Conservation (phyloP, 2,888 invertebrate species). For the Sabatieria punctata region DNA sequence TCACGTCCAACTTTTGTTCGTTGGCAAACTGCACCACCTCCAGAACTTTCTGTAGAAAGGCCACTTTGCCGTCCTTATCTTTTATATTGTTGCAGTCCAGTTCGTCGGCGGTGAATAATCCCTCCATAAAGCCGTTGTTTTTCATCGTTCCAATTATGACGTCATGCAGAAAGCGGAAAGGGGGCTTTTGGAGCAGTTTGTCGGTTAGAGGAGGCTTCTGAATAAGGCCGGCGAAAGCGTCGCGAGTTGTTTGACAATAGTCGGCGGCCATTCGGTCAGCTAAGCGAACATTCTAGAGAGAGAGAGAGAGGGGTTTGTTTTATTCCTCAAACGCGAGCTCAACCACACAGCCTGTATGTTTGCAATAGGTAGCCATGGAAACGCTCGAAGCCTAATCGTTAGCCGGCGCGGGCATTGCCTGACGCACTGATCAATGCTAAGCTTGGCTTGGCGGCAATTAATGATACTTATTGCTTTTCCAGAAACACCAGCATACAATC, state of each 20-base stretch:
- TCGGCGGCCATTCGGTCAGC: no score
- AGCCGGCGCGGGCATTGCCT: no score
- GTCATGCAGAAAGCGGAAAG: slow-evolving; percentile 90
- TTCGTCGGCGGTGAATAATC: slow-evolving; percentile 42
- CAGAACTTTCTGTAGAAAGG: slow-evolving; percentile 63
- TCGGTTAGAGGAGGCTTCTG: slow-evolving; percentile 80
- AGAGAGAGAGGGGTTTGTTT: no score
- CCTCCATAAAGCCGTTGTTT: not conserved
- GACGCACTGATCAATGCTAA: no score
- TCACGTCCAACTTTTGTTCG: slow-evolving; percentile 48
- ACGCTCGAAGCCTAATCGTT: no score
- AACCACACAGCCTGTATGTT: no score
- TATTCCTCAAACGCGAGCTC: no score
- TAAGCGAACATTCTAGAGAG: no score
- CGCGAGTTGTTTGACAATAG: slow-evolving; percentile 13
- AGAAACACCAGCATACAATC: no score
- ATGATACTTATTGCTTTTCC: no score
- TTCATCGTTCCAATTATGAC: slow-evolving; percentile 46
- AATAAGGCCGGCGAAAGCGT: slow-evolving; percentile 53
- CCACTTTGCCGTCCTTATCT: slow-evolving; percentile 74
- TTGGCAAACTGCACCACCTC: slow-evolving; percentile 49
- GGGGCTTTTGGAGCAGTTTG: slow-evolving; percentile 76
- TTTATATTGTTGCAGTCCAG: slow-evolving; percentile 69
- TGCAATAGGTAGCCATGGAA: no score
- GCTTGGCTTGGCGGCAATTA: no score